A percentile compares a stretch with the other conserved stretches of the same genome.
phyloP scores from a whole-genome alignment of 2,888 invertebrate species.

The Euplexia lucipara region DNA sequence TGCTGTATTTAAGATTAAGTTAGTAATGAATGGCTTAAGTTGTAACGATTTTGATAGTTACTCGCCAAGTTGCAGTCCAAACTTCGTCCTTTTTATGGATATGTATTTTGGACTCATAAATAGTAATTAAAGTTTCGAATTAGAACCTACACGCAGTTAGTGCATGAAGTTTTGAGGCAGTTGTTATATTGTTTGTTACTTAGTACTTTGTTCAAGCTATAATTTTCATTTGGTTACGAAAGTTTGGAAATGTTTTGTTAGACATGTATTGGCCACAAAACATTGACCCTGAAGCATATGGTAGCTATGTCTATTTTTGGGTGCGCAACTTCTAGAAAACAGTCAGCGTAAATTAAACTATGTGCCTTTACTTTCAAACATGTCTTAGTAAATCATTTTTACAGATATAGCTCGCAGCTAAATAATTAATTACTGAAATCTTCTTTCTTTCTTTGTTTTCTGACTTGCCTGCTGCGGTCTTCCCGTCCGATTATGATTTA shows the following conservation, averaged over 20 bases:
- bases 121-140: conserved; percentile 47
- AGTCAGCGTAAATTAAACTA: not conserved
- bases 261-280: conserved; percentile 7
- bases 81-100: conserved; percentile 40
- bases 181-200: conserved; percentile 41
- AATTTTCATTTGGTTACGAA: conserved; percentile 19
- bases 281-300: not conserved
- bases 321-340: not conserved
- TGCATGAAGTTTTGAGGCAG: conserved; percentile 31
- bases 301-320: not conserved
- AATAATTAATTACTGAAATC: too few species aligned
- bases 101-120: conserved; percentile 45
- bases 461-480: too few species aligned
- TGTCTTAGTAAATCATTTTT: not conserved
- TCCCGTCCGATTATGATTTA: too few species aligned
- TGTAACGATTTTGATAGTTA: conserved; percentile 53
- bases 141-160: conserved; percentile 31
- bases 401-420: too few species aligned
- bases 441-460: too few species aligned
- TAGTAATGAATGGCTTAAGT: conserved; percentile 60
- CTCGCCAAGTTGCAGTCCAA: conserved; percentile 12
- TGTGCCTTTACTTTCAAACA: not conserved
- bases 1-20: conserved; percentile 61
- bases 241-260: conserved; percentile 28
- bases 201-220: conserved; percentile 24